Conservation (phyloP, 2,797 vertebrate species). For the Myotis myotis region DNA sequence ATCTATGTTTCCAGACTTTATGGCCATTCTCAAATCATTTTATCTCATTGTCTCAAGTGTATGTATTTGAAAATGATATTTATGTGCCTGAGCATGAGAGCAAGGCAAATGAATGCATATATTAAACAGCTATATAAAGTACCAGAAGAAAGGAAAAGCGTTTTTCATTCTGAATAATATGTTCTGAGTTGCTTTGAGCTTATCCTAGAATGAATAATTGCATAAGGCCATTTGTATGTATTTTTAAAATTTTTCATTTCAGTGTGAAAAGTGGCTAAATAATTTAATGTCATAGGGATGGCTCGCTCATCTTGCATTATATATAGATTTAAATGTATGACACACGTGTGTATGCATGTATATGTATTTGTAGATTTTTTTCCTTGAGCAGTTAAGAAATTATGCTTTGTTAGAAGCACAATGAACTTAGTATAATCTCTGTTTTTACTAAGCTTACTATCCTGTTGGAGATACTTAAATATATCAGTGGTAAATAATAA, state of each 20-base stretch:
- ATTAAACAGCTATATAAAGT: constrained; percentile 27
- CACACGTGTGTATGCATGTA: background rate
- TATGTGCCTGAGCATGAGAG: background rate
- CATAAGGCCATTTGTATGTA: background rate
- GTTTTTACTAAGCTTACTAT: background rate
- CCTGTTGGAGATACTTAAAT: background rate
- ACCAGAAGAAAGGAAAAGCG: background rate
- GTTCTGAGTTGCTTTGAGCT: constrained; percentile 56
- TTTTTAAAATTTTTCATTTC: background rate
- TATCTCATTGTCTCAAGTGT: background rate
- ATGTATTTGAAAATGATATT: constrained; percentile 33
- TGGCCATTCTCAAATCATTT: constrained; percentile 40
- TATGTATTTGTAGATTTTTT: background rate
- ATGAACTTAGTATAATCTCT: background rate
- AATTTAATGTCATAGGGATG: background rate
- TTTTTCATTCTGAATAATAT: constrained; percentile 40
- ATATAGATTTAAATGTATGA: background rate
- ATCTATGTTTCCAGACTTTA: constrained; percentile 16
- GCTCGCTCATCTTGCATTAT: background rate
- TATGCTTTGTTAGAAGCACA: background rate
- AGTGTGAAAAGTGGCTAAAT: background rate
- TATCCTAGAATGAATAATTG: constrained; percentile 1
- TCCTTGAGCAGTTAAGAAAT: background rate
- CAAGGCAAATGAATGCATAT: background rate
- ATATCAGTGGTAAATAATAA: background rate